Conservation (phyloP, 2,797 vertebrate genomes). For the Octomys mimax region DNA sequence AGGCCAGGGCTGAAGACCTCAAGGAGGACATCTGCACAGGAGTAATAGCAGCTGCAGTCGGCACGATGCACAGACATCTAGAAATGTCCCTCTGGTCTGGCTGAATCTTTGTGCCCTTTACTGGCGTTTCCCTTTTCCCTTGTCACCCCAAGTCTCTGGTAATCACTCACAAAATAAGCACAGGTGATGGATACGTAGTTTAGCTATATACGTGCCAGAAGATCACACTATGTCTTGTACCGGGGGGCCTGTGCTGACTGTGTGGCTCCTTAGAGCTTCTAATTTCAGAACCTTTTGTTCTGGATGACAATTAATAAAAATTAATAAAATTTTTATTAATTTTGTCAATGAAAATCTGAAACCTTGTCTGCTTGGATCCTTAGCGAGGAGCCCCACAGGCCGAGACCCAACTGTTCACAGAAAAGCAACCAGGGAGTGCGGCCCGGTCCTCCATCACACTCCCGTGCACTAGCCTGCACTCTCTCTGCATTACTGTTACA, state of each 20-base stretch:
- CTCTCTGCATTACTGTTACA: rapidly evolving
- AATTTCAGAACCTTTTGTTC: neutral
- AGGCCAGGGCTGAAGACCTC: rapidly evolving
- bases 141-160: neutral
- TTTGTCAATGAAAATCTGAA: neutral
- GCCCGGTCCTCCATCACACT: neutral
- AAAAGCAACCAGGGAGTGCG: rapidly evolving
- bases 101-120: neutral
- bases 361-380: neutral
- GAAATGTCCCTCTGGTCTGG: rapidly evolving
- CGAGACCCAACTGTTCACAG: rapidly evolving
- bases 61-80: rapidly evolving
- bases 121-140: no score
- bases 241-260: neutral
- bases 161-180: neutral
- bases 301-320: neutral
- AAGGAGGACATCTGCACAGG: rapidly evolving
- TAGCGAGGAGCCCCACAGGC: no score
- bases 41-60: neutral
- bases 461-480: rapidly evolving
- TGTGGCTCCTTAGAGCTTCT: neutral
- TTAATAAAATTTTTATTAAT: no score
- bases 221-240: neutral
- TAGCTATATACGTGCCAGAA: neutral
- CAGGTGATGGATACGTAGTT: neutral